Evolutionary conservation across 2,888 invertebrate species (phyloP).

Genomic region (Coelinius sp.): DNA sequence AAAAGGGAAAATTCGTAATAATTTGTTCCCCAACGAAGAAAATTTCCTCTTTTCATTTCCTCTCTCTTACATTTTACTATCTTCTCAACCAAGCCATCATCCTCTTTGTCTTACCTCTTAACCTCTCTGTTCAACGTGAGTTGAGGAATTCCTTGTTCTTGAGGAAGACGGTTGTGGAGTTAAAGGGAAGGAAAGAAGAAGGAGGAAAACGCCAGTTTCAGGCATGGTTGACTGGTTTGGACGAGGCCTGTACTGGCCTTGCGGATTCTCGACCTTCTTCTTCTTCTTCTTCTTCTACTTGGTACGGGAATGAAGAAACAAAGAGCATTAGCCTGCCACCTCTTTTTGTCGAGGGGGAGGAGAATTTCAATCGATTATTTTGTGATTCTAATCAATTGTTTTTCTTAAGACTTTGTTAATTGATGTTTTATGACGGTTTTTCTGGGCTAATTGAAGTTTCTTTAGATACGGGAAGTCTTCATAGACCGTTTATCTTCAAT

Average conservation of each 20-base stretch:
- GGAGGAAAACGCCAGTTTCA: conserved; percentile 44
- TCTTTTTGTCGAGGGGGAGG: neutral
- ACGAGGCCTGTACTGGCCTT: conserved; percentile 57
- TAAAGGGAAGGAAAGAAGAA: conserved; percentile 11
- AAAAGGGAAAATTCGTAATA: neutral
- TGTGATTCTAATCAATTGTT: neutral
- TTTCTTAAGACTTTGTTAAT: neutral
- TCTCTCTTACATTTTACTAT: neutral
- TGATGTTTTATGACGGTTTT: neutral
- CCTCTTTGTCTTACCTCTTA: conserved; percentile 3
- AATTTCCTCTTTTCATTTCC: neutral
- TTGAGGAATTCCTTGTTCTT: neutral
- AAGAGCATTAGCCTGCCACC: conserved; percentile 20
- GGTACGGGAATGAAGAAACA: conserved; percentile 18
- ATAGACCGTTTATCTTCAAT: neutral
- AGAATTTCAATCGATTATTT: neutral
- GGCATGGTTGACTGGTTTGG: conserved; percentile 58
- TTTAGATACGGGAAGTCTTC: neutral
- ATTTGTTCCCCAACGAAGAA: neutral
- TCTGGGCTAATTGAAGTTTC: neutral
- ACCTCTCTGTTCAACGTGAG: conserved; percentile 5
- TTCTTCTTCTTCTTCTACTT: conserved; percentile 35
- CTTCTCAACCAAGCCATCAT: conserved; percentile 11
- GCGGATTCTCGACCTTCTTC: conserved; percentile 44
- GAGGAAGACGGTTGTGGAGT: conserved; percentile 17